A percentile compares a stretch with the other conserved stretches of the same genome.
Conservation (phyloP, 2,113 vertebrate species). For the Cavia porcellus region DNA sequence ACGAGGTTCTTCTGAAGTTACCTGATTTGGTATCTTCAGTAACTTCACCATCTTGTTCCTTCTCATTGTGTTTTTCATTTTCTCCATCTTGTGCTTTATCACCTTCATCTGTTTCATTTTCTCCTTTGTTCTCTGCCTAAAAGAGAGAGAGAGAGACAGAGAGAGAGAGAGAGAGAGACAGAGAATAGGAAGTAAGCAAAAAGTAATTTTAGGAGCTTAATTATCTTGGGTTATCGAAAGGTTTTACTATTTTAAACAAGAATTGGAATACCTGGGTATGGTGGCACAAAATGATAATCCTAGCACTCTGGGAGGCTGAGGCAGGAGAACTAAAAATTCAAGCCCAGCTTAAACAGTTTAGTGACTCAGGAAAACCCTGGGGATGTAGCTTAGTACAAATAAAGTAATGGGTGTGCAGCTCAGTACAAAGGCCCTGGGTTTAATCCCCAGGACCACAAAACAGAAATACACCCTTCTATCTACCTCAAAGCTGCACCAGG, state of each 20-base stretch:
- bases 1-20: slow-evolving; percentile 64
- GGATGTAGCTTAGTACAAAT: background rate
- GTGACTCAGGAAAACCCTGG: background rate
- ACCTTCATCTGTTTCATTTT: slow-evolving; percentile 88
- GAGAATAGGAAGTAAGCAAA: background rate
- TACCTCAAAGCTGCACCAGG: background rate
- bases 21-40: slow-evolving; percentile 86
- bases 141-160: background rate
- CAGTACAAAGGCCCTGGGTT: background rate
- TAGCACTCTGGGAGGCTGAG: background rate
- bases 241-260: background rate
- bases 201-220: background rate
- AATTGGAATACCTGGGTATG: background rate
- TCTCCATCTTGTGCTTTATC: slow-evolving; percentile 92
- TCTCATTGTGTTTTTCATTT: slow-evolving; percentile 87
- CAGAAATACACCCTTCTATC: background rate
- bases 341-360: background rate
- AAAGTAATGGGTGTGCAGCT: background rate
- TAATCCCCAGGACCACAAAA: background rate
- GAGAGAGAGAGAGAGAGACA: background rate
- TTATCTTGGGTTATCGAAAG: background rate
- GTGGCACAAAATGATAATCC: background rate
- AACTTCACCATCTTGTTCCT: slow-evolving; percentile 86
- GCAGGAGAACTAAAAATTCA: background rate
- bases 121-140: slow-evolving; percentile 93